A percentile compares a stretch with the other conserved stretches of the same genome.
Evolutionary conservation across 2,113 vertebrate genomes (phyloP).

Genomic region (Coturnix japonica): DNA sequence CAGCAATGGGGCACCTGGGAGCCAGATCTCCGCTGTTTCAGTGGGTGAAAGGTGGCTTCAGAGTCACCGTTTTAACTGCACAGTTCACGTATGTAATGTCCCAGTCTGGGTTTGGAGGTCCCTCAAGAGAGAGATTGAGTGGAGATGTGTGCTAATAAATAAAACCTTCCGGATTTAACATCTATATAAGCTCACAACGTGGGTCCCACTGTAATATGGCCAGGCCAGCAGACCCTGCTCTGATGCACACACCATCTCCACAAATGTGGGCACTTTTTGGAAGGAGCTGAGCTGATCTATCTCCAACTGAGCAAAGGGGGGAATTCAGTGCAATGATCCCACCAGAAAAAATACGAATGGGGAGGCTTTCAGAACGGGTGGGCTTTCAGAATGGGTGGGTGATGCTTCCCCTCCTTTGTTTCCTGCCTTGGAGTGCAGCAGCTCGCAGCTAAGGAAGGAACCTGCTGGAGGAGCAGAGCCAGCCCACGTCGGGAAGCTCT

Average conservation of each 20-base stretch:
- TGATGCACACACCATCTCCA: background rate
- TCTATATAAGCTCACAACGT: slow-evolving; percentile 45
- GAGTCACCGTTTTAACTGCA: background rate
- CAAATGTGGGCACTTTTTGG: background rate
- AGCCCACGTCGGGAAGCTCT: background rate
- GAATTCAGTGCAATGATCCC: background rate
- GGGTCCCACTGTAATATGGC: background rate
- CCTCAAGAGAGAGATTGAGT: background rate
- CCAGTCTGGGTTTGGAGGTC: background rate
- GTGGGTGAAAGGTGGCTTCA: background rate
- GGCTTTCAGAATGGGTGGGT: background rate
- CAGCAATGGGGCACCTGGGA: background rate
- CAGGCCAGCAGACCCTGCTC: background rate
- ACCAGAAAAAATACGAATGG: background rate
- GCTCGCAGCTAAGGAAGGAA: background rate
- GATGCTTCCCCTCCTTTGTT: background rate
- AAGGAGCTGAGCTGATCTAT: background rate
- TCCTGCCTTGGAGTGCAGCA: background rate
- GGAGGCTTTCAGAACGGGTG: background rate
- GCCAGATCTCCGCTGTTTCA: background rate
- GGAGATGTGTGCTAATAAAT: background rate
- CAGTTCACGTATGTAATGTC: background rate
- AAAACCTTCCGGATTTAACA: slow-evolving; percentile 31
- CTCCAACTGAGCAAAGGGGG: background rate
- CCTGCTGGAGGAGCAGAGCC: background rate